Evolutionary conservation across 2,113 vertebrate species (phyloP).

Genomic region (Silurus asotus): DNA sequence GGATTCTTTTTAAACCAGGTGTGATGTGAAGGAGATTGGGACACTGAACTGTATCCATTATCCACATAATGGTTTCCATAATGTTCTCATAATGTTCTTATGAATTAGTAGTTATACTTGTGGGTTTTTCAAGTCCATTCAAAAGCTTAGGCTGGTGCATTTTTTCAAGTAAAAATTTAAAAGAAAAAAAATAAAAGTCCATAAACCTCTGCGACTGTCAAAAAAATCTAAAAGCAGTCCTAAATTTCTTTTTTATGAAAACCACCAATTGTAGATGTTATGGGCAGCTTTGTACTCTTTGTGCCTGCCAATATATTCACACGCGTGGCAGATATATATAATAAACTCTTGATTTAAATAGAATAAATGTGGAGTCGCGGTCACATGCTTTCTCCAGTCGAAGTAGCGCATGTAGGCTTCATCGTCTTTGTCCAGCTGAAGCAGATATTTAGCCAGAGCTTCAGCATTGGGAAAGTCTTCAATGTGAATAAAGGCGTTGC

Average conservation of each 20-base stretch:
- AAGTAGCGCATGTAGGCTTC: slow-evolving; percentile 82
- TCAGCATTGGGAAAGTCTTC: slow-evolving; percentile 80
- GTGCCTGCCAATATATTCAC: slow-evolving; percentile 77
- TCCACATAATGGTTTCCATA: too few species aligned
- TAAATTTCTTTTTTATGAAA: slow-evolving; percentile 46
- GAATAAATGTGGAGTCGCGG: slow-evolving; percentile 72
- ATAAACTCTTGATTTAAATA: slow-evolving; percentile 67
- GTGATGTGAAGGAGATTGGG: too few species aligned
- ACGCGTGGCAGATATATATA: slow-evolving; percentile 76
- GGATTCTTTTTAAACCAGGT: too few species aligned
- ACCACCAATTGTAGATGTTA: slow-evolving; percentile 87
- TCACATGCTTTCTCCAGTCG: slow-evolving; percentile 80
- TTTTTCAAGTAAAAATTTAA: too few species aligned
- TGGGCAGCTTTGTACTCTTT: slow-evolving; percentile 78
- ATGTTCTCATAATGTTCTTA: too few species aligned
- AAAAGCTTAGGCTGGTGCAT: too few species aligned
- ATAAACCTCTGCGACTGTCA: too few species aligned
- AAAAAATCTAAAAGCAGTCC: background rate
- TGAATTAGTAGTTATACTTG: too few species aligned
- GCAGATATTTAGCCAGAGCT: slow-evolving; percentile 78
- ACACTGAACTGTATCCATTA: too few species aligned
- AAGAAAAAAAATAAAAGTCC: too few species aligned
- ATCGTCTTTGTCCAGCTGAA: slow-evolving; percentile 78
- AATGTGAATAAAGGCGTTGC: slow-evolving; percentile 84
- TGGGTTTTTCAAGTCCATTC: too few species aligned